These are phyloP conservation scores for Allobates femoralis DNA, from an alignment of 2,797 vertebrate species.

Conservation along the genomic window DNA sequence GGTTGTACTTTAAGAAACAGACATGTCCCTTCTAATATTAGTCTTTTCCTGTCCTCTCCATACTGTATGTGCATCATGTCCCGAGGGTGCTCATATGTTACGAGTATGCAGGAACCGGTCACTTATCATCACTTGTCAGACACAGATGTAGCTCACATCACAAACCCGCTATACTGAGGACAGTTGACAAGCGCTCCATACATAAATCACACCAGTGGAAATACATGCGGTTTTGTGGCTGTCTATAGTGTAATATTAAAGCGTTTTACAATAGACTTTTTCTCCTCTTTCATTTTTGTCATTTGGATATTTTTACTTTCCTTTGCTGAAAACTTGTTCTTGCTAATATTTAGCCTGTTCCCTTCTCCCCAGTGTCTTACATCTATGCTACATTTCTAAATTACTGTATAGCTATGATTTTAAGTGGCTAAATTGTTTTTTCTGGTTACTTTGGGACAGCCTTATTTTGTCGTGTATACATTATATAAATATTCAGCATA, in stretches of 20 bases:
- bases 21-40: conserved; percentile 43
- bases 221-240: background rate
- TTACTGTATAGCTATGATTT: background rate
- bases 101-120: conserved; percentile 34
- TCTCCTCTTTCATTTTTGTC: background rate
- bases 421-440: background rate
- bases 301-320: background rate
- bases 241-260: background rate
- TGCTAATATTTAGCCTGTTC: background rate
- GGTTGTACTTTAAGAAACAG: conserved; percentile 35
- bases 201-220: conserved; percentile 29
- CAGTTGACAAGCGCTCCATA: conserved; percentile 14
- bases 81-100: conserved; percentile 37
- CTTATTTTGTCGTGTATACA: background rate
- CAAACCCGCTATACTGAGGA: background rate
- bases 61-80: conserved; percentile 41
- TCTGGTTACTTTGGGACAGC: background rate
- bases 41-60: conserved; percentile 42
- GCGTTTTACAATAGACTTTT: background rate
- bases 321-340: background rate
- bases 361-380: background rate
- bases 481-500: too few species aligned
- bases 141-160: conserved; percentile 31
- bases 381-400: background rate
- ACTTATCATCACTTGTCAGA: conserved; percentile 48